These are phyloP conservation scores for Orchesella cincta DNA, from an alignment of 1,140 invertebrate genomes.

Conservation along the genomic window DNA sequence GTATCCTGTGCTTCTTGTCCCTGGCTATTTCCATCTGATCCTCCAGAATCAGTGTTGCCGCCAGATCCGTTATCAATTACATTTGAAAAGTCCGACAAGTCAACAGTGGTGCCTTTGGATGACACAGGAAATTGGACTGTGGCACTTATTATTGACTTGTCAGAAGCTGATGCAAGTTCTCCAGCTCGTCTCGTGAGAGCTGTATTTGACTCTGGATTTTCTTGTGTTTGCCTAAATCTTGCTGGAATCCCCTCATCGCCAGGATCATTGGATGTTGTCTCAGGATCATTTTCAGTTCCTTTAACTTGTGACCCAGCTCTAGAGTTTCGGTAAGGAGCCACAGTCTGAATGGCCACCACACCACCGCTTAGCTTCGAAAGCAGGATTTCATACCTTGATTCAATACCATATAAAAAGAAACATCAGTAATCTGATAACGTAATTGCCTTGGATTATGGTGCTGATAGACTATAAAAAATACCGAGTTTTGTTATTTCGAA, in stretches of 20 bases:
- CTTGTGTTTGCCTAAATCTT: conserved; percentile 4
- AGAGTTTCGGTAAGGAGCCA: background rate
- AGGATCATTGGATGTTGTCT: conserved; percentile 7
- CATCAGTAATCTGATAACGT: no score
- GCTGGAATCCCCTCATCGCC: background rate
- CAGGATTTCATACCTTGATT: conserved; percentile 45
- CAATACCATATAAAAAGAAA: no score
- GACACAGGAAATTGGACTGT: conserved; percentile 45
- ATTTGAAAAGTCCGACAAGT: conserved; percentile 34
- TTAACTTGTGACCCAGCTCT: background rate
- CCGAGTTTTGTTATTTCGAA: conserved; percentile 39
- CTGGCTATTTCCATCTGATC: background rate
- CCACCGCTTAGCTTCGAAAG: conserved; percentile 44
- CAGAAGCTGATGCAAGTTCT: conserved; percentile 29
- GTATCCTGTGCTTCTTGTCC: background rate
- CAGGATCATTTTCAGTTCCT: background rate
- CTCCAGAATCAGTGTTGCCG: background rate
- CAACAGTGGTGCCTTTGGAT: conserved; percentile 31
- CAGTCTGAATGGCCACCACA: conserved; percentile 34
- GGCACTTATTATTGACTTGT: conserved; percentile 45
- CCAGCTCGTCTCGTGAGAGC: background rate
- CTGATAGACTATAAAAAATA: no score
- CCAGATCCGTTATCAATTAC: background rate
- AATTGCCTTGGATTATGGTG: no score
- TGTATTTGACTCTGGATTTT: background rate